A percentile compares a stretch with the other conserved stretches of the same genome.
These are phyloP conservation scores for Eunapius fragilis DNA, from an alignment of 37 sponge, comb jelly and placozoan genomes.

Conservation along the genomic window DNA sequence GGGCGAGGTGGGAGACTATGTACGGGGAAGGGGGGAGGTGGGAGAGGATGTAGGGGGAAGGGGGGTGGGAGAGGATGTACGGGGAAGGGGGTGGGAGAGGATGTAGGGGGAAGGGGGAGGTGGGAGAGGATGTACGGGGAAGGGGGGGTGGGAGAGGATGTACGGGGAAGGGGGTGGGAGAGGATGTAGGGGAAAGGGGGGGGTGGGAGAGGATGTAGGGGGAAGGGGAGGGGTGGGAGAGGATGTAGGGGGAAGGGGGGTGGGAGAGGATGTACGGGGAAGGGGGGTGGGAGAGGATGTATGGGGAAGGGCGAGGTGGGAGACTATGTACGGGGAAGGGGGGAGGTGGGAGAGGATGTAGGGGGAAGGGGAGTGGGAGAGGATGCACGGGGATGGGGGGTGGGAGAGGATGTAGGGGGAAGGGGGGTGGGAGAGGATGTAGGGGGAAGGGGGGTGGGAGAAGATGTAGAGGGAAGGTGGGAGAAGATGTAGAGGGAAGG, in stretches of 20 bases:
- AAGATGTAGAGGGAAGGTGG: background rate
- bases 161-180: background rate
- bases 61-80: background rate
- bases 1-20: background rate
- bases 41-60: background rate
- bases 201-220: background rate
- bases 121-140: background rate
- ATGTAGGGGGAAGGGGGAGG: background rate
- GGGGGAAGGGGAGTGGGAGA: too few relatives aligned
- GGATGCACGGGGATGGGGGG: background rate
- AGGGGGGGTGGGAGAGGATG: background rate
- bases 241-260: background rate
- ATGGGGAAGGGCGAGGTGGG: slow-evolving; percentile 3
- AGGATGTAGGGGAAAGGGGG: background rate
- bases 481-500: background rate
- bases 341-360: background rate
- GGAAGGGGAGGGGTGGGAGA: too few relatives aligned
- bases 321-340: too few relatives aligned
- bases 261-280: background rate
- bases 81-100: background rate
- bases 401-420: too few relatives aligned
- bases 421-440: background rate
- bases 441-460: too few relatives aligned
- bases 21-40: too few relatives aligned
- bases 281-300: too few relatives aligned